These are phyloP conservation scores for Achlya flavicornis DNA, from an alignment of 2,888 invertebrate genomes.

Conservation along the genomic window DNA sequence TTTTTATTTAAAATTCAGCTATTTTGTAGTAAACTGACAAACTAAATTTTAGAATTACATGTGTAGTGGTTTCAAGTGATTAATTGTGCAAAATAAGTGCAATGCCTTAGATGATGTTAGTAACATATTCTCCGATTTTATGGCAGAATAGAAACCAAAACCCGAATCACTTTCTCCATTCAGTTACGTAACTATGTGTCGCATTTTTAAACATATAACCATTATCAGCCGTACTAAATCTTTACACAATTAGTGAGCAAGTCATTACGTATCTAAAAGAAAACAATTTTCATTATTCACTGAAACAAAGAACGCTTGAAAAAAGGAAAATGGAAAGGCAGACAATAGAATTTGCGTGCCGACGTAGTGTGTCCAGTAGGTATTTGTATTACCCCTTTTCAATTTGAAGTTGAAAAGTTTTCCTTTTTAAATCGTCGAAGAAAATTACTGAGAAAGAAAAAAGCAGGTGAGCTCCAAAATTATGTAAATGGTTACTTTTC, in stretches of 20 bases:
- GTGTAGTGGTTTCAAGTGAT: too few relatives aligned
- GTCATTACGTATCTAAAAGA: conserved; percentile 18
- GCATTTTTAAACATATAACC: neutral
- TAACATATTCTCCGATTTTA: too few relatives aligned
- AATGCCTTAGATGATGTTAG: neutral
- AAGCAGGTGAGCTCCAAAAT: neutral
- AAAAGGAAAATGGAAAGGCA: conserved; percentile 33
- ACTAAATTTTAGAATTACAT: neutral
- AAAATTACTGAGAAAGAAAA: neutral
- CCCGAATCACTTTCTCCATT: conserved; percentile 5
- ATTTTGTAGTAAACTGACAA: neutral
- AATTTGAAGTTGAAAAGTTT: neutral
- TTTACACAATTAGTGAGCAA: conserved; percentile 8
- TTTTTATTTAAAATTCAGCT: neutral
- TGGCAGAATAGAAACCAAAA: neutral
- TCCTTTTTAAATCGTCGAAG: neutral
- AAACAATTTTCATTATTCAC: conserved; percentile 32
- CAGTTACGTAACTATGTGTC: neutral
- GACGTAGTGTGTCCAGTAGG: conserved; percentile 30
- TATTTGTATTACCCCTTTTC: conserved; percentile 29
- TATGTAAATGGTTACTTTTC: neutral
- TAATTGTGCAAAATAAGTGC: too few relatives aligned
- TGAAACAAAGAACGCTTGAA: conserved; percentile 32
- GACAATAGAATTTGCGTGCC: conserved; percentile 39
- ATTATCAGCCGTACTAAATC: conserved; percentile 5